Evolutionary conservation across 2,888 invertebrate species (phyloP).

Genomic region (Stenodera caucasica): DNA sequence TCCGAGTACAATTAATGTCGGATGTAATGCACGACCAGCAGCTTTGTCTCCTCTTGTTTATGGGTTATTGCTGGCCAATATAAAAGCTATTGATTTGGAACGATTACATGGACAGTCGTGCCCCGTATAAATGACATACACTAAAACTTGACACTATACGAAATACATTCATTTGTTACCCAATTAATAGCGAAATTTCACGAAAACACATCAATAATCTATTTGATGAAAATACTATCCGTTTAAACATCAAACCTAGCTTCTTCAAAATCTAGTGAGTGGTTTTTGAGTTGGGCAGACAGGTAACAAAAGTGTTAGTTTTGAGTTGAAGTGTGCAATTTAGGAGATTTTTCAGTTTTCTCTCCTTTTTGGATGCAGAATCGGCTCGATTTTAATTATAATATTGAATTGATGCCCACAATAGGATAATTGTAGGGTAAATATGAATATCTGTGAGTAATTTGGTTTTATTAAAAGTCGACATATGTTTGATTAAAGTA

Average conservation of each 20-base stretch:
- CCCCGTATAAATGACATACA: conserved; percentile 26
- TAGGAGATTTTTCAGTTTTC: too few species aligned
- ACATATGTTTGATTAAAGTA: conserved; percentile 48
- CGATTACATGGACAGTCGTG: conserved; percentile 45
- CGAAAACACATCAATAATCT: too few species aligned
- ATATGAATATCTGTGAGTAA: conserved; percentile 22
- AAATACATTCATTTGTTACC: too few species aligned
- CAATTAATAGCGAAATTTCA: too few species aligned
- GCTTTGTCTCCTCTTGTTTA: conserved; percentile 54
- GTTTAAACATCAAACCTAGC: too few species aligned
- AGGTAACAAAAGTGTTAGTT: too few species aligned
- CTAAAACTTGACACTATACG: conserved; percentile 28
- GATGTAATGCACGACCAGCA: conserved; percentile 53
- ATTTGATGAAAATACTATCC: too few species aligned
- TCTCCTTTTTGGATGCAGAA: too few species aligned
- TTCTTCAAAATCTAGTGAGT: too few species aligned
- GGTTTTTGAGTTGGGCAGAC: too few species aligned
- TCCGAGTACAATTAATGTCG: conserved; percentile 54
- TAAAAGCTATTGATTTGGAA: conserved; percentile 53
- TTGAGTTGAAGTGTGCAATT: too few species aligned
- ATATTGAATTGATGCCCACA: neutral
- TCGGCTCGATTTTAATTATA: neutral
- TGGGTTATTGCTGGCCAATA: conserved; percentile 53
- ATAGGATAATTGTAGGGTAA: conserved; percentile 17
- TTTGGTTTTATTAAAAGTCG: conserved; percentile 23